Base-by-base conservation (phyloP, 2,797 vertebrate genomes). In the Enteromius unitaeniatus region DNA sequence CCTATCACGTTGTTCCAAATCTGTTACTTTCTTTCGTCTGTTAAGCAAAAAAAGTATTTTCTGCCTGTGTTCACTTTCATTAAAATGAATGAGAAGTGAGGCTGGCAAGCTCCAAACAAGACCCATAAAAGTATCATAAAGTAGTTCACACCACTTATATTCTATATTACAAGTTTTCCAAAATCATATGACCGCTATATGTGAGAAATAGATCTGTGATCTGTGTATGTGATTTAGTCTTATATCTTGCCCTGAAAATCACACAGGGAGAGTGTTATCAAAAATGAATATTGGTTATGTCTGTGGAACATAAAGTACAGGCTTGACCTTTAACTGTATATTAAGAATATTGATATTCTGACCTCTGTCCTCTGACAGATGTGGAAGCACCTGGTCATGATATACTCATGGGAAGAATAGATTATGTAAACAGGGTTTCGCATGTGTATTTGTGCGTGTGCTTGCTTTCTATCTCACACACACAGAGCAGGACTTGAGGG, bases 361-460 rank as follows among this genome's bases (percentile, higher is more conserved):
- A 51, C 69, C 28, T 74, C 28, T 40, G 58, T 49, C 69, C 5
- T 2, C 0, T 13, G 21, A 62, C 6, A 72, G 68, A 40, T 14
- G 55, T 28, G 10, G 5, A 74, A 74, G 53, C 40, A 31, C 45
- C 11, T 62, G 26, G 9, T 70, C 65, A 58, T 14, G n/a, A n/a
- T 26, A 17, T 6, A 11, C 65, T 55, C 40, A 23, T 49, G 51
- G 75, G 51, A 58, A n/a, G 65, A 53, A 26, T 21, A 31, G 37
- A 11, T 55, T 23, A 40, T 83, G 72, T 76, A 55, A 55, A 65
- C 28, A 40, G 14, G 31, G 58, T 31, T 64, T 74, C 53, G 58
- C 26, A 49, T 47, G 11, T 78, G 40, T 47, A 21, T 62, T 26
- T 45, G 11, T 64, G 3, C 3, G 31, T 76, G 51, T 26, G 5